These are phyloP conservation scores for Cephalopterus ornatus DNA, from an alignment of 2,113 vertebrate genomes.

Conservation along the genomic window DNA sequence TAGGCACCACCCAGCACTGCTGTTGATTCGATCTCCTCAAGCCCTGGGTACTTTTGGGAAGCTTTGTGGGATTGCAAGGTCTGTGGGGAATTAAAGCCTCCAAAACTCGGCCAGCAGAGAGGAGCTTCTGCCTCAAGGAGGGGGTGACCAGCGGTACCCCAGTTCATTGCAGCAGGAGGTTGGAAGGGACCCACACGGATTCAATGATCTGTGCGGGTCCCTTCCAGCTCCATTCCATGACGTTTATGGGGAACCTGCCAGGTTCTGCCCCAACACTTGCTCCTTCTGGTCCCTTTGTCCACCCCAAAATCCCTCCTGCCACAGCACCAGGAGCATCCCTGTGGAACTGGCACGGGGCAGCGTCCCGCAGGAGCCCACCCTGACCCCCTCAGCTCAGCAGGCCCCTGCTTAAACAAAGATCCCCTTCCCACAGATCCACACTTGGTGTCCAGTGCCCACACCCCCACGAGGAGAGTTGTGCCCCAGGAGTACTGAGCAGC, in stretches of 20 bases:
- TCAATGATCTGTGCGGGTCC: not conserved
- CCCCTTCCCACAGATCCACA: not conserved
- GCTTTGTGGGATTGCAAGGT: not conserved
- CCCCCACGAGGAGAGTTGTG: fast-evolving
- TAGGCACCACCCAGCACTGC: not conserved
- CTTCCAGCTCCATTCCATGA: not conserved
- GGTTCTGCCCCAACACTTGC: not conserved
- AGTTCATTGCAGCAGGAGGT: not conserved
- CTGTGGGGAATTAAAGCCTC: not conserved
- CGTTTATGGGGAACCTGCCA: not conserved
- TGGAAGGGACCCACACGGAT: not conserved
- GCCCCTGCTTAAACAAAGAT: not conserved
- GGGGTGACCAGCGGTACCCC: not conserved
- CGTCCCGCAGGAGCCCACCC: not conserved
- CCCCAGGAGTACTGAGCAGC: not conserved
- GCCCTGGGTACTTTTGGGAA: not conserved
- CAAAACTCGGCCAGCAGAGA: not conserved
- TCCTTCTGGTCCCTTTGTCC: not conserved
- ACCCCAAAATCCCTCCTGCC: not conserved
- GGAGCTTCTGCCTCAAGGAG: not conserved
- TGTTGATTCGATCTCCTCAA: not conserved
- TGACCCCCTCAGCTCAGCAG: not conserved
- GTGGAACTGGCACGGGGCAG: fast-evolving
- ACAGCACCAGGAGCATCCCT: fast-evolving
- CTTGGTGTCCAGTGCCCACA: not conserved